A percentile compares a stretch with the other conserved stretches of the same genome.
Evolutionary conservation across 2,797 vertebrate species (phyloP).

Genomic region (Sarcophilus harrisii): DNA sequence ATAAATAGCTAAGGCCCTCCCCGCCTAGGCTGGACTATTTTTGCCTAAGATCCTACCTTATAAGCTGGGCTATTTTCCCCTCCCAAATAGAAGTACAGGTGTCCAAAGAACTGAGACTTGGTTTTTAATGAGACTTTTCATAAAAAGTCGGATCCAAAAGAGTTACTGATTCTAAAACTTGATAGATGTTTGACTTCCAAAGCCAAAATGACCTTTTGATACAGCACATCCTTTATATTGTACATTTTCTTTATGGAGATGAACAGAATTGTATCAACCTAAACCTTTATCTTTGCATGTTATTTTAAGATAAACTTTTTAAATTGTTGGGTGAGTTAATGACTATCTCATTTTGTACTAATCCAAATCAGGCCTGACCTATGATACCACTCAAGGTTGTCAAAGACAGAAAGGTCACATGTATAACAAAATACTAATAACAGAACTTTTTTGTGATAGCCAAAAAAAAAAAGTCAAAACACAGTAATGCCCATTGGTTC

Average conservation of each 20-base stretch:
- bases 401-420: not conserved
- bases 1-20: not conserved
- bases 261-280: not conserved
- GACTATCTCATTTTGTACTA: not conserved
- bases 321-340: not conserved
- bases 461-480: not conserved
- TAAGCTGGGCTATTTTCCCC: not conserved
- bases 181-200: not conserved
- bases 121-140: not conserved
- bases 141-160: not conserved
- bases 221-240: not conserved
- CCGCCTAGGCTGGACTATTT: not conserved
- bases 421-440: not conserved
- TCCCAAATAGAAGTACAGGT: not conserved
- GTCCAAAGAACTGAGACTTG: not conserved
- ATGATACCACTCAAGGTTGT: not conserved
- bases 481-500: not conserved
- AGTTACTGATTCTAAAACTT: not conserved
- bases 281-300: not conserved
- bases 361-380: not conserved
- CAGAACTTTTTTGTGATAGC: not conserved
- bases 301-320: not conserved
- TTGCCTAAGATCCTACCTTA: not conserved
- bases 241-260: not conserved
- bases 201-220: not conserved